A percentile compares a stretch with the other conserved stretches of the same genome.
Conservation (phyloP, 2,113 vertebrate species). For the Laticauda colubrina region DNA sequence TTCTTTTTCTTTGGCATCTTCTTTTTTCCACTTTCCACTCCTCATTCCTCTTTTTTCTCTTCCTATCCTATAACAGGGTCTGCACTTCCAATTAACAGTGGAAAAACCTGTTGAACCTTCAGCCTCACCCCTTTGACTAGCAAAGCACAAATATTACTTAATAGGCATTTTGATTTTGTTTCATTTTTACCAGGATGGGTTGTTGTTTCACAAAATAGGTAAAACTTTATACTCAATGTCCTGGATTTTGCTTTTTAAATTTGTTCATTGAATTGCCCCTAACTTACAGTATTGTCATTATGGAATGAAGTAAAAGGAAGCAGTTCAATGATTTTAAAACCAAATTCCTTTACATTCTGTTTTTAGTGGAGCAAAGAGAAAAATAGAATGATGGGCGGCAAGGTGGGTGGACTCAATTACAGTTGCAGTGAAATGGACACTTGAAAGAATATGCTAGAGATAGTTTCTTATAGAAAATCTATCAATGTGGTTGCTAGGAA, state of each 20-base stretch:
- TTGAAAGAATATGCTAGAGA: not conserved
- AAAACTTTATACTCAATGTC: not conserved
- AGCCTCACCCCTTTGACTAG: not conserved
- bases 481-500: not conserved
- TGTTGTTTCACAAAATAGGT: not conserved
- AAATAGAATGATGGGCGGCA: not conserved
- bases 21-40: not conserved
- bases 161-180: not conserved
- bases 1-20: not conserved
- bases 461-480: not conserved
- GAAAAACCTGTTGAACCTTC: not conserved
- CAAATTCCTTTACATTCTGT: not conserved
- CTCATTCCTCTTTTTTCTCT: not conserved
- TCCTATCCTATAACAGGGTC: not conserved
- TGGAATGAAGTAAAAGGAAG: not conserved
- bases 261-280: not conserved
- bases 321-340: not conserved
- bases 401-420: not conserved
- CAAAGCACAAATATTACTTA: not conserved
- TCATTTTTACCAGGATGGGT: not conserved
- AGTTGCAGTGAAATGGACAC: not conserved
- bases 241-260: not conserved
- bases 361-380: not conserved
- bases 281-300: not conserved
- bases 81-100: not conserved